Base-by-base conservation (phyloP, 2,113 vertebrate genomes). In the Psittacara wagleri region DNA sequence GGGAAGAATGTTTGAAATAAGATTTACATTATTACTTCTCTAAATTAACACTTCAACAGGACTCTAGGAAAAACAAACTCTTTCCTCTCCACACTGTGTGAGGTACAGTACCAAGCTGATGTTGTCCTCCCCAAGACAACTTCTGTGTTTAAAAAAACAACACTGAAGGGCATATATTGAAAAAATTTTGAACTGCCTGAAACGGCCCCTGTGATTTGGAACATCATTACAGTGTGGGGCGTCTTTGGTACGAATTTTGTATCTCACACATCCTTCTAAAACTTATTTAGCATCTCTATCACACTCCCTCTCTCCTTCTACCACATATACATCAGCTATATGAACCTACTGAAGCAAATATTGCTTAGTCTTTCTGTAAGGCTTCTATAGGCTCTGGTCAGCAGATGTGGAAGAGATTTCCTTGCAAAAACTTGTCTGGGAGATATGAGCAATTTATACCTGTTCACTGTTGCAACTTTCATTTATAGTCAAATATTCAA, bases 41-140 rank as follows among this genome's bases (percentile, higher is more conserved):
- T 95, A 96, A 96, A 96, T 95, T 96, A 97, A 95, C 91, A 96
- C 94, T 96, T 96, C 94, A 96, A 73, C 80, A 82, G 17, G 80
- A 81, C 52, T 92, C 48, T 86, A 90, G 73, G 57, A 93, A 94
- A 96, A 96, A 93, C 69, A 93, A 96, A 92, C 57, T 75, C 68
- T 74, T 92, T 94, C 88, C 73, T 93, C 25, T 46, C 57, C 25
- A 82, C 86, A 39, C 73, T 79, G 95, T 94, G 95, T 97, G 96
- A 91, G 88, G 95, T 96, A 94, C 10, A 64, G 52, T 75, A 86
- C 62, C 41, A 87, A 69, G 46, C 25, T 78, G 29, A 83, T 85
- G 22, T 75, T 90, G 92, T 86, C 66, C 39, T 86, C 69, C 57
- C 27, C 55, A 72, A 85, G 76, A 78, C 27, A 96, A 90, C 22